Evolutionary conservation across 2,888 invertebrate genomes (phyloP), one percentile per base, ranked within the genome.

Genomic region (Mimumesa dahlbomi): DNA sequence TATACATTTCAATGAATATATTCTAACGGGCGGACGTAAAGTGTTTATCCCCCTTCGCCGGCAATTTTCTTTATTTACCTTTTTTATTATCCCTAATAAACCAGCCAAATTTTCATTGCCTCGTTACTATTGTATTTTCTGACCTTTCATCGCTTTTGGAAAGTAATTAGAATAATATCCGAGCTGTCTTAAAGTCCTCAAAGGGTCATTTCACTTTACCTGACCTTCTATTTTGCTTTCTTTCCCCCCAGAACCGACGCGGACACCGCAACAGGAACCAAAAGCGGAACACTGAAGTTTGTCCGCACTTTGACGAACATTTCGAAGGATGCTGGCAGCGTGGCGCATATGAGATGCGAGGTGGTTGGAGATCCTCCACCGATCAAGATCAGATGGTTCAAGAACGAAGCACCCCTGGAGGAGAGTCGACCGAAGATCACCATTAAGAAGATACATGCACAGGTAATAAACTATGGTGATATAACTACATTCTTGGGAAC

Each of bases 281-380:
- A 84, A 52, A 79, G 79, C 16, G 92, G 91, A 34, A 91, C 91
- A 25, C 85, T 93, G 42, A 90, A 90, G 46, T 91, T 93, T 82
- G 87, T 90, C 36, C 89, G 90, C 42, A 89, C 90, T 25, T 87
- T 93, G 80, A 85, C 85, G 50, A 94, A 94, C 84, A 82, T 92
- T 42, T 93, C 93, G 13, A 90, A 90, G 77, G 91, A 92, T 74
- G 89, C 91, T 3, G 93, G 93, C 2, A 92, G 92, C 63, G 90
- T 90, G 29, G 91, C 92, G 16, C 91, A 92, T 75, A 90, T 94
- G 77, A 88, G 91, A 45, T 95, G 95, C 86, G 93, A 94, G 85
- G 93, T 93, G 43, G 89, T 91, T 11, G 93, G 93, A 0, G 90
- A 91, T 77, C 93, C 93, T 0, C 90, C 91, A 0, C 92, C 93